These are phyloP conservation scores for Torymus auratus DNA, from an alignment of 2,888 invertebrate species.

Conservation along the genomic window DNA sequence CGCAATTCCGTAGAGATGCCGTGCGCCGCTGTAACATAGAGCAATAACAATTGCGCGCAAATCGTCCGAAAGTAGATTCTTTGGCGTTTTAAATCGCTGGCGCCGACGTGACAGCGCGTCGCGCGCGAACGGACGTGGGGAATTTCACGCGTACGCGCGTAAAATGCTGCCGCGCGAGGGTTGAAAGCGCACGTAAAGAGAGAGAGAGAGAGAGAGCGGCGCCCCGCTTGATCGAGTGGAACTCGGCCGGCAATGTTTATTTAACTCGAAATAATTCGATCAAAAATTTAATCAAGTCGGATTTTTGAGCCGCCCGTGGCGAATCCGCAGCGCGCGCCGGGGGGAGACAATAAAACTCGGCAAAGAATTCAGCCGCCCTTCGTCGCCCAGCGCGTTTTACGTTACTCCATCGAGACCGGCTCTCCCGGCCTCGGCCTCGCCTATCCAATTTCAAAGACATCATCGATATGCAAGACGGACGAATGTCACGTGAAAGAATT, in stretches of 20 bases:
- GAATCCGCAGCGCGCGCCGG: slow-evolving; percentile 64
- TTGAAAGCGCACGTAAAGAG: not conserved
- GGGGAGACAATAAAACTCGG: slow-evolving; percentile 71
- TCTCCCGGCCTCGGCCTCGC: slow-evolving; percentile 41
- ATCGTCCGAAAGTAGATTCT: not conserved
- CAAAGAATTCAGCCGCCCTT: slow-evolving; percentile 64
- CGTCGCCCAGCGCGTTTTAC: slow-evolving; percentile 25
- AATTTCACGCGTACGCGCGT: not conserved
- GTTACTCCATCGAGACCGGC: slow-evolving; percentile 50
- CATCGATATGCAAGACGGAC: slow-evolving; percentile 52
- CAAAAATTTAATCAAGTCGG: slow-evolving; percentile 77
- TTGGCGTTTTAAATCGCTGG: slow-evolving; percentile 7
- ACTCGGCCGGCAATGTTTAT: slow-evolving; percentile 69
- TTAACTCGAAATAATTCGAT: slow-evolving; percentile 76
- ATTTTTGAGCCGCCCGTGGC: slow-evolving; percentile 74
- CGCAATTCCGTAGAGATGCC: too few species aligned
- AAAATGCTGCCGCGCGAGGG: slow-evolving; percentile 23
- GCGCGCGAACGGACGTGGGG: not conserved
- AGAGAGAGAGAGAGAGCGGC: too few species aligned
- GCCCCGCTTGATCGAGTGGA: slow-evolving; percentile 7
- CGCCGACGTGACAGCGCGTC: not conserved
- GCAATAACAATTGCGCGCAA: not conserved
- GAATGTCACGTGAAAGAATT: slow-evolving; percentile 34
- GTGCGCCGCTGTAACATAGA: too few species aligned
- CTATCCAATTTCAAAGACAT: slow-evolving; percentile 61